phyloP scores from a whole-genome alignment of 92 coral and sea anemone genomes.

The Heteractis magnifica region DNA sequence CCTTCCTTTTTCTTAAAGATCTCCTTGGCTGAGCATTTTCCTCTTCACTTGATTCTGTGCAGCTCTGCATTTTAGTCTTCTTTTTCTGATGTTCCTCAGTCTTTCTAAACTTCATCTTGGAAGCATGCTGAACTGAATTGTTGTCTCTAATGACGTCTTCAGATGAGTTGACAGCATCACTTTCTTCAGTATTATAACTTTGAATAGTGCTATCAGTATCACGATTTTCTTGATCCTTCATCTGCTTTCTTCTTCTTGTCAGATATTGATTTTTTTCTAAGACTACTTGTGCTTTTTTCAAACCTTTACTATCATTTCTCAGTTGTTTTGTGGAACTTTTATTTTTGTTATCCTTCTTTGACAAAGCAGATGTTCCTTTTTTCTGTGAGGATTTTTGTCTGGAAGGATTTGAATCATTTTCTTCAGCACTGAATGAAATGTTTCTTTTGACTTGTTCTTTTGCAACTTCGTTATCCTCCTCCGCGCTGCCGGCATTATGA shows the following conservation, averaged over 20 bases:
- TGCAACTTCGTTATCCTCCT: background rate
- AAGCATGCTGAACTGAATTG: background rate
- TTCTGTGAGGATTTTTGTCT: background rate
- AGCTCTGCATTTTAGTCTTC: background rate
- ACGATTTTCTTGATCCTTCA: background rate
- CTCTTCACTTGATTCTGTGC: conserved; percentile 3
- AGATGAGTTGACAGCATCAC: background rate
- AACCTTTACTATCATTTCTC: background rate
- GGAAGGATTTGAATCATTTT: background rate
- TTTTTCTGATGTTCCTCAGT: background rate
- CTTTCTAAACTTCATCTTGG: background rate
- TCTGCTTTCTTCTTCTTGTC: background rate
- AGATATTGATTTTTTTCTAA: background rate
- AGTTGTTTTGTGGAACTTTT: background rate
- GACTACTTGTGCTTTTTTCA: background rate
- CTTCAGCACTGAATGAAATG: conserved; percentile 17
- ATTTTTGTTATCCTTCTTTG: background rate
- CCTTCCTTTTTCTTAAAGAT: background rate
- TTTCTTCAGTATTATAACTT: background rate
- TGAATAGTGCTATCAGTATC: background rate
- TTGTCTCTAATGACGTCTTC: background rate
- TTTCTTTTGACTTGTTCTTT: conserved; percentile 17
- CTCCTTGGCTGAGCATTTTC: background rate
- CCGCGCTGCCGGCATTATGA: background rate
- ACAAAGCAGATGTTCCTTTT: background rate